These are phyloP conservation scores for Leptopilina myrica DNA, from an alignment of 2,888 invertebrate species.

Conservation along the genomic window DNA sequence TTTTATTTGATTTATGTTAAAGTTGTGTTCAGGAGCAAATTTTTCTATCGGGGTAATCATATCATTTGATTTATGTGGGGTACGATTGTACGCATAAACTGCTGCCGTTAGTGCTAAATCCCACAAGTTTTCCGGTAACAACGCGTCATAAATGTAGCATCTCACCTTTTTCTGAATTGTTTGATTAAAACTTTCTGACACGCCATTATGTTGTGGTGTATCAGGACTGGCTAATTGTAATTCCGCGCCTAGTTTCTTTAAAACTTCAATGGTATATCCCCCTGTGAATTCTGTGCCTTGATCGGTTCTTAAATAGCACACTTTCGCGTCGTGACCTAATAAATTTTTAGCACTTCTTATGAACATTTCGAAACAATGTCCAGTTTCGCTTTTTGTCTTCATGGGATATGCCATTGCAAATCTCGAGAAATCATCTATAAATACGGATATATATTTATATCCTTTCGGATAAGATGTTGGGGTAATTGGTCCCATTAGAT, in stretches of 20 bases:
- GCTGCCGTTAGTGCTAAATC: slow-evolving; percentile 1
- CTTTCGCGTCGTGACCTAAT: neutral
- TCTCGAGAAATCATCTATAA: slow-evolving; percentile 58
- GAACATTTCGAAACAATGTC: slow-evolving; percentile 46
- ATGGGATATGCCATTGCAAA: slow-evolving; percentile 56
- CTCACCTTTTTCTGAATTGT: neutral
- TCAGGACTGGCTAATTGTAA: neutral
- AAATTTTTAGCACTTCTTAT: slow-evolving; percentile 27
- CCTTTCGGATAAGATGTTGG: slow-evolving; percentile 51
- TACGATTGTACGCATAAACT: neutral
- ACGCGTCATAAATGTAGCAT: slow-evolving; percentile 10
- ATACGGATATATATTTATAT: slow-evolving; percentile 53
- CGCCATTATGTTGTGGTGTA: neutral
- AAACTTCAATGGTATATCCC: neutral
- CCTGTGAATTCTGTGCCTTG: neutral
- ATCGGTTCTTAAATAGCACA: slow-evolving; percentile 10
- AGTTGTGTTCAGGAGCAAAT: slow-evolving; percentile 6
- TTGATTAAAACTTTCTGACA: neutral
- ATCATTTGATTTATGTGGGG: neutral
- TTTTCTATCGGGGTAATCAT: neutral
- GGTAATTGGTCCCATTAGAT: slow-evolving; percentile 55
- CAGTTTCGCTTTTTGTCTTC: slow-evolving; percentile 50
- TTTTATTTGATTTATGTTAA: neutral
- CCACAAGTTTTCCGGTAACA: slow-evolving; percentile 36
- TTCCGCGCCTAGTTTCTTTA: neutral